Percentiles rank a stretch among this genome's conserved stretches.
phyloP scores from a whole-genome alignment of 2,113 vertebrate genomes.

The Syrrhaptes paradoxus region DNA sequence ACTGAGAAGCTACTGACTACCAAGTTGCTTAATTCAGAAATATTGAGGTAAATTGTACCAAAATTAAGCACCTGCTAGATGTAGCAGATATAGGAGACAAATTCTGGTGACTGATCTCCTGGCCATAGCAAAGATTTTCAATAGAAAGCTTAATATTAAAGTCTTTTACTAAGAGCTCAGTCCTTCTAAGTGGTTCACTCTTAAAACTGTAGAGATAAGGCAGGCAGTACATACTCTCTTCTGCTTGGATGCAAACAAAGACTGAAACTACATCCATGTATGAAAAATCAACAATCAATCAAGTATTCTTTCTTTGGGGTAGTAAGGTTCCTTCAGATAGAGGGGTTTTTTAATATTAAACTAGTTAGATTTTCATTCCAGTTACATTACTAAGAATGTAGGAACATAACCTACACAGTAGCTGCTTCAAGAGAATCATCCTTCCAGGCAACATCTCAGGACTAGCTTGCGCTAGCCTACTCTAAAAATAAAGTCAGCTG shows the following conservation, averaged over 20 bases:
- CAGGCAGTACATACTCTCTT: background rate
- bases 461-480: background rate
- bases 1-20: background rate
- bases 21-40: background rate
- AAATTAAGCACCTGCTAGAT: background rate
- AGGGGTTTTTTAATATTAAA: background rate
- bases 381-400: background rate
- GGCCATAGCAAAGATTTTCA: background rate
- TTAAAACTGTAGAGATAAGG: background rate
- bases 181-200: background rate
- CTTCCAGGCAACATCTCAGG: background rate
- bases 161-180: background rate
- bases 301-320: background rate
- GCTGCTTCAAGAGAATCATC: background rate
- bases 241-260: background rate
- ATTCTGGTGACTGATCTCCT: background rate
- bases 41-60: background rate
- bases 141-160: background rate
- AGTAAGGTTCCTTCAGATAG: background rate
- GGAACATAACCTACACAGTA: background rate
- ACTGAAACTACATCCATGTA: background rate
- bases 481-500: conserved; percentile 46
- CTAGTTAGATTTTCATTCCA: background rate
- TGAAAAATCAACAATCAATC: background rate
- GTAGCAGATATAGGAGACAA: background rate